These are phyloP conservation scores for Silurus lanzhouensis DNA, from an alignment of 2,797 vertebrate species.

Conservation along the genomic window DNA sequence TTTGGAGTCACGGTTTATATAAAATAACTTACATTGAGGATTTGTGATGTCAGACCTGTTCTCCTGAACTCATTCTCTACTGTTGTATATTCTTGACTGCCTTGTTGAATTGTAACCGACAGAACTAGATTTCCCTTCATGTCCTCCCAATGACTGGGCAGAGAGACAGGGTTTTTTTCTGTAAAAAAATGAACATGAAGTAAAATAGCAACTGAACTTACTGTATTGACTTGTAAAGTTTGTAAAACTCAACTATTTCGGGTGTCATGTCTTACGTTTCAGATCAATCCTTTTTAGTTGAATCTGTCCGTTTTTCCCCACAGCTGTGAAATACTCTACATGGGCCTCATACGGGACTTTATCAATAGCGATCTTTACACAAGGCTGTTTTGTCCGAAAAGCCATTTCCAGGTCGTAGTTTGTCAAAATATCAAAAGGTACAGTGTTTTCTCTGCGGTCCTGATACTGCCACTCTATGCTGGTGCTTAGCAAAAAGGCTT, in stretches of 20 bases:
- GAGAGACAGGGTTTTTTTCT: neutral
- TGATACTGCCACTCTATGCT: constrained; percentile 79
- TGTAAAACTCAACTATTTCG: neutral
- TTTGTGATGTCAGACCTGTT: neutral
- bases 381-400: neutral
- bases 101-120: constrained; percentile 14
- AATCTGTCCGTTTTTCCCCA: fast-evolving
- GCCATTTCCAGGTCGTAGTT: constrained; percentile 82
- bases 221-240: neutral
- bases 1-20: neutral
- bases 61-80: constrained; percentile 52
- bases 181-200: neutral
- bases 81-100: constrained; percentile 44
- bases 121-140: constrained; percentile 59
- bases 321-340: neutral
- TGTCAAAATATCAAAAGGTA: constrained; percentile 70
- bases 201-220: neutral
- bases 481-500: constrained; percentile 66
- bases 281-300: constrained; percentile 61
- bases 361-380: constrained; percentile 65
- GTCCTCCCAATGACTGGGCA: constrained; percentile 67
- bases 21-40: constrained; percentile 59
- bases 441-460: fast-evolving
- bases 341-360: constrained; percentile 61
- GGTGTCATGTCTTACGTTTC: constrained; percentile 57